Evolutionary conservation across 2,888 invertebrate species (phyloP), one percentile per base, ranked within the genome.

Genomic region (Apodemia duryi): DNA sequence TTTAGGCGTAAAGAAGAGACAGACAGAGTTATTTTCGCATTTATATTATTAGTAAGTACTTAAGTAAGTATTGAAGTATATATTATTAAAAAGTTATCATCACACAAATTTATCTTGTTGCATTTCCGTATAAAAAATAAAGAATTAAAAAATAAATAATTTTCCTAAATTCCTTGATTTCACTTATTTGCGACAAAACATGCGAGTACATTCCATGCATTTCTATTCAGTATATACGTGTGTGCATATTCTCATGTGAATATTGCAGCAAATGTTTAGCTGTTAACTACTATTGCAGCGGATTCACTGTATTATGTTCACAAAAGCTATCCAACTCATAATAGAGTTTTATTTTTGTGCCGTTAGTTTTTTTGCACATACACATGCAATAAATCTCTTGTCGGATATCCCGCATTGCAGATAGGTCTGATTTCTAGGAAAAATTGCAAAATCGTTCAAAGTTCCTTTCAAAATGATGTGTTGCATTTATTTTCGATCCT

Each of bases 361-460:
- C 61, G 38, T 35, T 49, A 64, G 13, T 64, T 64, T 63, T 64
- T 64, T 64, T 64, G 49, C 61, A 61, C 61, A 61, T 64, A 61
- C 49, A 64, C 64, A 52, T 66, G 64, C 62, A 46, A 64, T 66
- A 63, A 64, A 68, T 61, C 67, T 61, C 65, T 32, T 57, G 57
- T 43, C 66, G 66, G 63, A 63, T 66, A 67, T 67, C 63, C 68
- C 66, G 68, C 68, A 68, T 66, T 68, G 66, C 68, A 64, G 68
- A 68, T 68, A 66, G 66, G 61, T 66, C 66, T 61, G 51, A 64
- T 64, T 61, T 60, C 64, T 64, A 29, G 61, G 63, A 46, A 51
- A 66, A 66, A 67, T 66, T 62, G 63, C 57, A 49, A 61, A 38
- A 51, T 51, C 64, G 38, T 38, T 28, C 10, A 49, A 32, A 11